These are phyloP conservation scores for Pachymerium ferrugineum DNA, from an alignment of 2,888 invertebrate genomes.

Conservation along the genomic window DNA sequence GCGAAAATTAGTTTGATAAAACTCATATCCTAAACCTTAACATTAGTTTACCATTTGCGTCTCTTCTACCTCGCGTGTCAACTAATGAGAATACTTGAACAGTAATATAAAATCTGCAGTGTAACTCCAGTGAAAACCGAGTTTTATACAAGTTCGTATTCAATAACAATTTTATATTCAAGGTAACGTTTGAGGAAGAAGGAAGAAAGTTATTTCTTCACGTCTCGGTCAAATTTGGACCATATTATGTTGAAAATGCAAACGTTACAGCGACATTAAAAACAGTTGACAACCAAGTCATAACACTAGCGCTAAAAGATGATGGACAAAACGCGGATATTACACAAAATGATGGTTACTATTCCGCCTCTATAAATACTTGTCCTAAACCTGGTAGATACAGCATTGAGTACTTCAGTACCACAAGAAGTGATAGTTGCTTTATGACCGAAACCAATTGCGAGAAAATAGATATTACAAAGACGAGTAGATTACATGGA, in stretches of 20 bases:
- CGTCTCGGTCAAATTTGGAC: neutral
- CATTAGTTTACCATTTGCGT: no score
- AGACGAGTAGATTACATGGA: neutral
- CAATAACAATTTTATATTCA: no score
- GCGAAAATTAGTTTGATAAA: no score
- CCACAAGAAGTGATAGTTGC: neutral
- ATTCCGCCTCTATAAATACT: neutral
- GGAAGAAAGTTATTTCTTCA: neutral
- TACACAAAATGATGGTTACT: neutral
- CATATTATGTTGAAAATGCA: neutral
- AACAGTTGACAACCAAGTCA: neutral
- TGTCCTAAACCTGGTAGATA: neutral
- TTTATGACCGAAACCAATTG: neutral
- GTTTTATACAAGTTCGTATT: no score
- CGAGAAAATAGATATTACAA: neutral
- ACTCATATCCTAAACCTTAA: no score
- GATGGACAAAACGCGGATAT: neutral
- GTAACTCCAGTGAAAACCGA: no score
- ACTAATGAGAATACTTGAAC: no score
- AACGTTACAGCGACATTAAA: neutral
- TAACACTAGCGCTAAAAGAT: neutral
- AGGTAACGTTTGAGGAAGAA: no score
- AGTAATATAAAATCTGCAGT: no score
- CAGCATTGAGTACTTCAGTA: neutral
- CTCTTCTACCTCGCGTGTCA: no score